Base-by-base conservation (phyloP, 1,140 invertebrate species). In the Caerostris darwini region DNA sequence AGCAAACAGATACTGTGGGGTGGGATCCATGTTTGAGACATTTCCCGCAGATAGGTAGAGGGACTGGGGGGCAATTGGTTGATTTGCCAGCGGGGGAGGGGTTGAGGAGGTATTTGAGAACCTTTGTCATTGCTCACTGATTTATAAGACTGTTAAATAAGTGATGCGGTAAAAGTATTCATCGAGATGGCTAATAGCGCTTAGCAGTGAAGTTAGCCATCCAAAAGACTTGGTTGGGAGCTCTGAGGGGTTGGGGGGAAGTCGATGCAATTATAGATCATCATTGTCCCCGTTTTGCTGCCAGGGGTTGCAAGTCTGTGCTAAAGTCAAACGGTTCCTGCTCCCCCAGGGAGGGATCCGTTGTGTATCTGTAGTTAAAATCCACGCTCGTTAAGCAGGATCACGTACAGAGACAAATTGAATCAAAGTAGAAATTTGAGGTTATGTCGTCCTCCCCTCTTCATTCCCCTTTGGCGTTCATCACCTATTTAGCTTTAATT, bases 101-200 rank as follows among this genome's bases (percentile, higher is more conserved):
- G n/a, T 19, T 81, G 90, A 67, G 58, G 64, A 59, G 59, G 81
- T 92, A 85, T 92, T 92, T 92, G 59, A 92, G 61, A 19, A 67
- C 59, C 57, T 61, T 83, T 92, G 81, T 92, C 81, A 85, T 61
- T 92, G 81, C 59, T 56, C 59, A 77, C 83, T 87, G 83, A 87
- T 86, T 93, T 93, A 93, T 93, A 83, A 71, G 90, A 83, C 90
- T 83, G 90, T 92, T 82, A 83, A 93, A 87, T 93, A 93, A 93
- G 92, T 93, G 92, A 61, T 87, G 92, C 92, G 92, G 64, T 86
- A 77, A 92, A 93, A 87, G 83, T 77, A 93, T 87, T 92, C 90
- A 82, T 83, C 77, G 34, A 34, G 67, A n/a, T 71, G 17, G 58
- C 58, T 93, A 93, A 93, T 93, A 83, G 61, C 56, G 92, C 90